Percentiles rank a stretch among this genome's conserved stretches.
Conservation (phyloP, 1,140 invertebrate genomes). For the Rhagoletis zephyria region DNA sequence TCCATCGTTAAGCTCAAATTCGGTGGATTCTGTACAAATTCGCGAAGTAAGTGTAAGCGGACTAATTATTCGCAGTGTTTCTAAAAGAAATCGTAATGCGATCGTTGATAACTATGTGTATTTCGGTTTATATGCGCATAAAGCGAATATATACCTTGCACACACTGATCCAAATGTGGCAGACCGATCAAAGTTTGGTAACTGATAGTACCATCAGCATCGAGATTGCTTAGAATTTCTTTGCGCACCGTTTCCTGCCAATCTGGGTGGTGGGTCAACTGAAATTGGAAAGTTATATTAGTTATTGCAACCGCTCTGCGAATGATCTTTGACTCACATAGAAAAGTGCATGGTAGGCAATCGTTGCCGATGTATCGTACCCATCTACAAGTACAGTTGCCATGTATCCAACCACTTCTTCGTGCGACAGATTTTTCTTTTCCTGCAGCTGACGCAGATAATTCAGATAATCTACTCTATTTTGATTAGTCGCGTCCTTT, state of each 20-base stretch:
- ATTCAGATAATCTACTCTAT: slow-evolving; percentile 70
- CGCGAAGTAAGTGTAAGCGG: slow-evolving; percentile 66
- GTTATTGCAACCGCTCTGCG: background rate
- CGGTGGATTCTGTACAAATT: slow-evolving; percentile 64
- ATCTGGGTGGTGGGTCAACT: slow-evolving; percentile 62
- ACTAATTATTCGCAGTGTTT: slow-evolving; percentile 68
- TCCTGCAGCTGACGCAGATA: slow-evolving; percentile 69
- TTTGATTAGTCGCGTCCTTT: slow-evolving; percentile 65
- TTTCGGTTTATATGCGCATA: background rate
- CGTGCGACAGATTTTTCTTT: slow-evolving; percentile 74
- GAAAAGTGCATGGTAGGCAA: slow-evolving; percentile 64
- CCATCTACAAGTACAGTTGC: slow-evolving; percentile 77
- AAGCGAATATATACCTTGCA: slow-evolving; percentile 61
- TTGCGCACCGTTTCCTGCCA: slow-evolving; percentile 64
- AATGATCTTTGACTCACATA: slow-evolving; percentile 61
- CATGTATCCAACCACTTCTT: slow-evolving; percentile 77
- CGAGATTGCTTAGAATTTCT: slow-evolving; percentile 66
- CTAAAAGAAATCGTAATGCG: slow-evolving; percentile 54
- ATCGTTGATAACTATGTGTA: background rate
- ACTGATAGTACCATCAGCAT: slow-evolving; percentile 42
- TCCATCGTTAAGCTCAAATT: slow-evolving; percentile 58
- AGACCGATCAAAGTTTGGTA: slow-evolving; percentile 62
- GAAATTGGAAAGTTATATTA: slow-evolving; percentile 7
- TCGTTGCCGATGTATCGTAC: slow-evolving; percentile 75
- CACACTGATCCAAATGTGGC: slow-evolving; percentile 67